Base-by-base conservation (phyloP, 1,140 invertebrate species). In the Ericerus pela region DNA sequence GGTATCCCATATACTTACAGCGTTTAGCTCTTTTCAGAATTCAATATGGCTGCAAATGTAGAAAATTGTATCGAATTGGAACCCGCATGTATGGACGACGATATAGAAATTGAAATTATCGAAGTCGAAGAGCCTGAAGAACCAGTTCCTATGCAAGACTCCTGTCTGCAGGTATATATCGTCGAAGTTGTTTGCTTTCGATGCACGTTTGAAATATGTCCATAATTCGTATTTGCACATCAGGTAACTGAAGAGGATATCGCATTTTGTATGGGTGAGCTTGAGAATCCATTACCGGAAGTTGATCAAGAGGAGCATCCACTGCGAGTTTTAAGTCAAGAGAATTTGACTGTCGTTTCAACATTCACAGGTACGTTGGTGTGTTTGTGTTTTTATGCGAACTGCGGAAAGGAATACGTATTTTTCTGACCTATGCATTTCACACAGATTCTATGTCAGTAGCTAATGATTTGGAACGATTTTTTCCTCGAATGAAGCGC, bases 211-310 rank as follows among this genome's bases (percentile, higher is more conserved):
- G 8, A 16, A 53, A 29, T 29, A 22, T 33, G 24, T 18, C 16
- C 16, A 14, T 26, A 4, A 29, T 53, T 29, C 31, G 6, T 53
- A 12, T 29, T 3, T 3, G 3, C 24, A 11, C 10, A 20, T 30
- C 60, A 75, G 69, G 88, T 91, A 1, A 92, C 87, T 1, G 88
- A 92, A 72, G 88, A 91, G 70, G 88, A 93, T 65, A 91, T 92
- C 41, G 86, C 85, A 1, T 75, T 83, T 54, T 88, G 85, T 64
- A 88, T 90, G 82, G 81, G 84, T 8, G 73, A 75, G 47, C 62
- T 73, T 55, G 82, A 60, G 26, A 79, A 84, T 73, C 79, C 78
- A 33, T 65, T 84, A 12, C 78, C 77, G 0, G 80, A 85, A 70
- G 76, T 78, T 20, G 79, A 85, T 62, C 78, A 74, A 69, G 81